Conservation (phyloP, 2,797 vertebrate genomes). For the Emys orbicularis region DNA sequence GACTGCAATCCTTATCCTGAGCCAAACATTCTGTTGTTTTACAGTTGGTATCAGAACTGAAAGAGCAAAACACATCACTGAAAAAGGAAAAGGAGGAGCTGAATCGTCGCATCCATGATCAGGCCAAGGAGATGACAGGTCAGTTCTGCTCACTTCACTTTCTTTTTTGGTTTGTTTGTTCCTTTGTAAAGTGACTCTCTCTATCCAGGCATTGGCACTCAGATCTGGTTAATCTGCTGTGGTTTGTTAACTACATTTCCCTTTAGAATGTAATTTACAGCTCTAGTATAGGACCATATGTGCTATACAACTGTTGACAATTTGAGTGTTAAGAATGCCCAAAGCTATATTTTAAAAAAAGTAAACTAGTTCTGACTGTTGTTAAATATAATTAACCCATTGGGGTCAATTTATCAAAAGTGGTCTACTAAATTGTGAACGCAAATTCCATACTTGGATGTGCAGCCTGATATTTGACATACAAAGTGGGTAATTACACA, state of each 20-base stretch:
- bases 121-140: slow-evolving; percentile 96
- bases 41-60: slow-evolving; percentile 93
- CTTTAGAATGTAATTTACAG: not conserved
- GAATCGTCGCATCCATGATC: slow-evolving; percentile 92
- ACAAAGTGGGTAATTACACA: not conserved
- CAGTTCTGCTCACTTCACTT: slow-evolving; percentile 19
- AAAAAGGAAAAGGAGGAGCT: slow-evolving; percentile 95
- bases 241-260: not conserved
- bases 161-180: not conserved
- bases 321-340: not conserved
- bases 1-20: not conserved
- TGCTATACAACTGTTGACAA: not conserved
- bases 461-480: not conserved
- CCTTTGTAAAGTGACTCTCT: not conserved
- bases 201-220: not conserved
- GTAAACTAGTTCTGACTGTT: not conserved
- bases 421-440: not conserved
- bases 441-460: not conserved
- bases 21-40: slow-evolving; percentile 26
- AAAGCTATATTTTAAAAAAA: not conserved
- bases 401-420: not conserved
- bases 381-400: not conserved
- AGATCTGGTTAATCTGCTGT: not conserved
- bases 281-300: not conserved
- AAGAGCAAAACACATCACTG: slow-evolving; percentile 92